These are phyloP conservation scores for Drosophila acutilabella DNA, from an alignment of 2,888 invertebrate species.

Conservation along the genomic window DNA sequence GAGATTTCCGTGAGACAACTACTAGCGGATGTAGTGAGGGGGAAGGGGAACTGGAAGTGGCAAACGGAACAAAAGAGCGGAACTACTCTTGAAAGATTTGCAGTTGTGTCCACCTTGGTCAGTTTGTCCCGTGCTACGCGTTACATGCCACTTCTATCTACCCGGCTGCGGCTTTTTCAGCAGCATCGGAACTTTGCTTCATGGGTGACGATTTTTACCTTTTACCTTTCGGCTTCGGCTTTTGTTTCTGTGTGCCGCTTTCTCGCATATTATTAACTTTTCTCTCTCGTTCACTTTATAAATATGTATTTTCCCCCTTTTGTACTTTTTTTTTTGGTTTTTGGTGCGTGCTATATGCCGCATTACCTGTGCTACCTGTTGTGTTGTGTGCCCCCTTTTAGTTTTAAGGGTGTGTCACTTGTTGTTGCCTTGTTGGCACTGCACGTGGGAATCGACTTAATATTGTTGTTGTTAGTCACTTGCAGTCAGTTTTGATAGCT, in stretches of 20 bases:
- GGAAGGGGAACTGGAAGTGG: constrained; percentile 15
- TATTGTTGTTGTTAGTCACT: constrained; percentile 11
- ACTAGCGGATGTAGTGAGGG: constrained; percentile 40
- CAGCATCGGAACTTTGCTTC: constrained; percentile 70
- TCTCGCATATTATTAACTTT: constrained; percentile 73
- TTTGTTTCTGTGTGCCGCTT: constrained; percentile 42
- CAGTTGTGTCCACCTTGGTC: constrained; percentile 57
- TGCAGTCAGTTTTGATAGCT: constrained; percentile 23
- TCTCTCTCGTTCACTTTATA: constrained; percentile 18
- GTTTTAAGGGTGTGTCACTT: constrained; percentile 69
- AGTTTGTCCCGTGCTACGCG: constrained; percentile 50
- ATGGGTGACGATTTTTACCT: constrained; percentile 50
- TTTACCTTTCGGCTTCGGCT: constrained; percentile 17
- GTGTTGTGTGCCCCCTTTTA: constrained; percentile 18
- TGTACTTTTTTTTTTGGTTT: constrained; percentile 10
- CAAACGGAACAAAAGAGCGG: constrained; percentile 82
- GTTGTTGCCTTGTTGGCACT: constrained; percentile 64
- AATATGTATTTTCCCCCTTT: constrained; percentile 62
- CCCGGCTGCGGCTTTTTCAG: constrained; percentile 49
- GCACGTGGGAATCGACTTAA: constrained; percentile 65
- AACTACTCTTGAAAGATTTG: constrained; percentile 85
- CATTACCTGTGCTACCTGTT: constrained; percentile 40
- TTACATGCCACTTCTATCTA: not conserved
- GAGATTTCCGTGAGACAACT: constrained; percentile 43
- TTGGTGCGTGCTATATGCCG: constrained; percentile 71